Conservation (phyloP, 2,888 invertebrate genomes). For the Perizoma affinitatum region DNA sequence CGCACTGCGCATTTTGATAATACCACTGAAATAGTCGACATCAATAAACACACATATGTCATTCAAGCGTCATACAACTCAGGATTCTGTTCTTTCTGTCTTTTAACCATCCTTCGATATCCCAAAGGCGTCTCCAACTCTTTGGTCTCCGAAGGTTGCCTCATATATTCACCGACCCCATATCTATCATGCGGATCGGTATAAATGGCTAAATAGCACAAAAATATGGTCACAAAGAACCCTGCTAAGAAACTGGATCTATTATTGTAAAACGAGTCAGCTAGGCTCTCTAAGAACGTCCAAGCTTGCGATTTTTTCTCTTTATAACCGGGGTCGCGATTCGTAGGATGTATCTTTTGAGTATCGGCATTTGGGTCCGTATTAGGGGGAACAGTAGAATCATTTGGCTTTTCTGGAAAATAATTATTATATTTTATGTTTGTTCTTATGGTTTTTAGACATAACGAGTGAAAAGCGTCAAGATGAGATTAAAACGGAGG, state of each 20-base stretch:
- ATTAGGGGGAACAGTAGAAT: conserved; percentile 44
- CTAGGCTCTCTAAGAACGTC: conserved; percentile 64
- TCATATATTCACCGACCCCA: conserved; percentile 44
- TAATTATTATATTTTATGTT: conserved; percentile 49
- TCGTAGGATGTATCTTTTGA: conserved; percentile 64
- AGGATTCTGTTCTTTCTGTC: conserved; percentile 57
- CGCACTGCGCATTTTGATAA: no score
- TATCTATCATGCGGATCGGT: conserved; percentile 51
- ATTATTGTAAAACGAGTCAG: conserved; percentile 58
- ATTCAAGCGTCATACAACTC: conserved; percentile 68
- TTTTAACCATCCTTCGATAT: conserved; percentile 57
- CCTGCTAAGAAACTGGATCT: conserved; percentile 57
- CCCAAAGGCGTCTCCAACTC: conserved; percentile 60
- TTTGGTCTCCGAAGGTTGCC: conserved; percentile 30
- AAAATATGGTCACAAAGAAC: conserved; percentile 51
- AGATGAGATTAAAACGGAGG: no score
- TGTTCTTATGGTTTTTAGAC: conserved; percentile 5
- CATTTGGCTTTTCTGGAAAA: conserved; percentile 72
- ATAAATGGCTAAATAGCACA: conserved; percentile 35
- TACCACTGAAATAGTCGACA: no score
- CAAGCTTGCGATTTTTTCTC: conserved; percentile 51
- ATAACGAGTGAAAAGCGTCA: no score
- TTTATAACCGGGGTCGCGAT: conserved; percentile 62
- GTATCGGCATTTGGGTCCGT: conserved; percentile 37
- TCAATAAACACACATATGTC: neutral